A percentile compares a stretch with the other conserved stretches of the same genome.
Conservation (phyloP, 2,113 vertebrate species). For the Progne subis region DNA sequence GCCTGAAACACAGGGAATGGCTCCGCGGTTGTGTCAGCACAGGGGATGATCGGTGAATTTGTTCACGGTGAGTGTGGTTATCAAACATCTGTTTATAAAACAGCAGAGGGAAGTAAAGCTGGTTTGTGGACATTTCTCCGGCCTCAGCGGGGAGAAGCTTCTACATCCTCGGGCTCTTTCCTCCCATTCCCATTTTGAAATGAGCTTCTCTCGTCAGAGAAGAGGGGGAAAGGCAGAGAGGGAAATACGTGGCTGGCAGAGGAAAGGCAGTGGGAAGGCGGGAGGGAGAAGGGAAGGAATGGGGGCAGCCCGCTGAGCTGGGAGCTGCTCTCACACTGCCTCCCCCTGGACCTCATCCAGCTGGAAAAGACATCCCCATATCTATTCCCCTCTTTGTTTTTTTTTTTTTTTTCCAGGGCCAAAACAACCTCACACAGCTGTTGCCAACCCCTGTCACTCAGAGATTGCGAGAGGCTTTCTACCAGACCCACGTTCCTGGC, state of each 20-base stretch:
- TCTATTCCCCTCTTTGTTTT: neutral
- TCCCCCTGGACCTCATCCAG: neutral
- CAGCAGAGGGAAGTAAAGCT: neutral
- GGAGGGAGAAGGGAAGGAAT: neutral
- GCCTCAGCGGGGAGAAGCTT: neutral
- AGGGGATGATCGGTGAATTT: neutral
- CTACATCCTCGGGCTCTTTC: neutral
- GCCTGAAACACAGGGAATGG: neutral
- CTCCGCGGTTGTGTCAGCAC: neutral
- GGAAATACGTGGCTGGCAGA: neutral
- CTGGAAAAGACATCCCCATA: neutral
- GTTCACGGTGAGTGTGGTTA: neutral
- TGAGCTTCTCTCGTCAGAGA: neutral
- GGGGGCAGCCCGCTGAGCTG: rapidly evolving
- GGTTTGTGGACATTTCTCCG: neutral
- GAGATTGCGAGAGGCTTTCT: neutral
- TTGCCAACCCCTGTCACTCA: neutral
- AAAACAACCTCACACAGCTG: neutral
- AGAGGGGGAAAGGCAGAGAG: neutral
- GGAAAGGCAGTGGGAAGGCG: neutral
- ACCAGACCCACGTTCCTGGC: neutral
- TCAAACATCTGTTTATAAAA: neutral
- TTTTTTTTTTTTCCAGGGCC: neutral
- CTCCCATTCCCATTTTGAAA: neutral
- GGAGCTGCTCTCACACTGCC: neutral